Evolutionary conservation across 2,797 vertebrate genomes (phyloP).

Genomic region (Pteronotus mesoamericanus): DNA sequence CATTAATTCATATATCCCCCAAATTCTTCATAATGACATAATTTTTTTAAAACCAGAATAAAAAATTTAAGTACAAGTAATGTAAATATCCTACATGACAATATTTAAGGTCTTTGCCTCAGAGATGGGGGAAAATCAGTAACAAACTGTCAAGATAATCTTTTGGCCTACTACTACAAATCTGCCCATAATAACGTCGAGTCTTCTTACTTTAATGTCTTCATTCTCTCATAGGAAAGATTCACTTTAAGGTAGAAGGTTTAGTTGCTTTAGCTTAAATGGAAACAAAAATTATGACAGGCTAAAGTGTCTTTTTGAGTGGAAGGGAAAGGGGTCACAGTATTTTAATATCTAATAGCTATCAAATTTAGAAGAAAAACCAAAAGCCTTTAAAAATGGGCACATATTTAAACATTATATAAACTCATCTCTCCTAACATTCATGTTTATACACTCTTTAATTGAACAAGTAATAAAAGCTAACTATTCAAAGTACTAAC

Average conservation of each 20-base stretch:
- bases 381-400: conserved; percentile 47
- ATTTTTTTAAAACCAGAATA: neutral
- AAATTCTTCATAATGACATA: conserved; percentile 18
- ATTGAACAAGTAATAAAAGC: conserved; percentile 2
- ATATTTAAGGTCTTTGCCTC: neutral
- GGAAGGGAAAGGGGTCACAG: neutral
- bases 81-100: neutral
- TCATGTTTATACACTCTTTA: conserved; percentile 39
- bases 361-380: conserved; percentile 35
- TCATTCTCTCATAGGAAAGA: conserved; percentile 15
- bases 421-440: neutral
- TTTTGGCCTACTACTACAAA: conserved; percentile 14
- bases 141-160: conserved; percentile 13
- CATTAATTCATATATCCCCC: neutral
- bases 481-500: conserved; percentile 38
- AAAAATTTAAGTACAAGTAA: neutral
- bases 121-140: neutral
- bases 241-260: conserved; percentile 2
- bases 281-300: conserved; percentile 12
- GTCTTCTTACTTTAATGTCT: neutral
- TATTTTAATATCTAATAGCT: conserved; percentile 45
- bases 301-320: conserved; percentile 13
- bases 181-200: conserved; percentile 2
- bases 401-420: conserved; percentile 1
- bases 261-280: neutral